Base-by-base conservation (phyloP, 35 echinoderm and acorn worm genomes). In the Eucidaris tribuloides region DNA sequence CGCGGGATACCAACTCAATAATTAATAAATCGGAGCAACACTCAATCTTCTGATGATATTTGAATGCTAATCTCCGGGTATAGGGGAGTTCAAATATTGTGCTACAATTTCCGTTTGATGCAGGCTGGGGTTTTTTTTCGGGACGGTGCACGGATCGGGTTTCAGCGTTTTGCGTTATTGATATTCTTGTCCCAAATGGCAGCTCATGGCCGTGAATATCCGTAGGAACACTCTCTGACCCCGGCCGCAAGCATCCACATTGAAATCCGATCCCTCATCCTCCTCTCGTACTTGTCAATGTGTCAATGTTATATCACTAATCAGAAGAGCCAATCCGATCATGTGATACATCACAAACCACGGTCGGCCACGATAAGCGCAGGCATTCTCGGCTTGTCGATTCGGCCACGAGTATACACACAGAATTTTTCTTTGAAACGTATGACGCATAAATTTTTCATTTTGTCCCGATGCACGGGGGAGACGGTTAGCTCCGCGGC, bases 121-220 rank as follows among this genome's bases (percentile, higher is more conserved):
- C 14, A 40, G 68, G 22, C 41, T 64, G 37, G 61, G 61, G 61
- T 64, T 64, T 64, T 64, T 27, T 27, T 14, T 11, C 28, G n/a
- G 61, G 61, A 41, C 35, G 68, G 44, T n/a, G 41, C 35, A 20
- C n/a, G 68, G 17, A 74, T 74, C 68, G 22, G 34, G 37, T 74
- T 74, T 74, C 68, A 33, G 44, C 35, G 35, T 74, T 74, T 74
- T 74, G 68, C 68, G 68, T 42, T 74, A 74, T 74, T 74, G 68
- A 74, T 74, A 74, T 74, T 74, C 68, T 33, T 40, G 37, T 74
- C 68, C 41, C 40, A 42, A 74, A 43, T 40, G 68, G 44, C 68
- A 24, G 68, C 68, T 74, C 68, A 41, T 74, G 68, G 68, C 68
- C 35, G 44, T 74, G 68, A 74, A 74, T 74, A 74, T 74, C 18